Base-by-base conservation (phyloP, 92 coral and sea anemone genomes). In the Phenganax subtilis region DNA sequence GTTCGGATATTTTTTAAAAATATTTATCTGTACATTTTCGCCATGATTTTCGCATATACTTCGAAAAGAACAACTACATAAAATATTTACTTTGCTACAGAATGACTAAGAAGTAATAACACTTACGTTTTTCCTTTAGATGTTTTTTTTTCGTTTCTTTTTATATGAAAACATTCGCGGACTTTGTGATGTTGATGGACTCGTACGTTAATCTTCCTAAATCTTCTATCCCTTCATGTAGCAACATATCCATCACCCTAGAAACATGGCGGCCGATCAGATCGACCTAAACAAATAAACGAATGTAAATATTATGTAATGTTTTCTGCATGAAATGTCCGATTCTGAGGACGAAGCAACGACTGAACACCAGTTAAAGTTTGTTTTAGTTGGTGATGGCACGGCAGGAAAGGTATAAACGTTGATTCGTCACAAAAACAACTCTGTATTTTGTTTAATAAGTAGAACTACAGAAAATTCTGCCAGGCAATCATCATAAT, bases 301-400 rank as follows among this genome's bases (percentile, higher is more conserved):
- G 63, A 47, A 79, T 52, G 62, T n/a, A 79, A 63, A 79, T 56
- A 79, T 51, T 64, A 20, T 20, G 25, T 20, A 6, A n/a, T 8
- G 31, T 28, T 51, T 79, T 65, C 54, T 68, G 53, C 51, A 54
- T 57, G 84, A 82, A 71, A 94, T 92, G 97, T 84, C 97, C 69
- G 98, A 94, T 76, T 94, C 98, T 64, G 98, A 94, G 73, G 98
- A 94, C 14, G 97, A 94, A 76, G 64, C 90, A 17, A 51, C 98
- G 73, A 87, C 91, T 57, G 98, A 92, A 55, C 98, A 92, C 81
- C 98, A 94, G 74, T 86, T 94, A n/a, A 94, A 94, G 85, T 83
- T 94, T 71, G 98, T 94, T 66, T 84, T 94, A 62, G 81, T 94
- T 64, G 98, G 98, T 71, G 98, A 94, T 77, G 98, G 98, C 65